These are phyloP conservation scores for Tinea trinotella DNA, from an alignment of 2,888 invertebrate species.

Conservation along the genomic window DNA sequence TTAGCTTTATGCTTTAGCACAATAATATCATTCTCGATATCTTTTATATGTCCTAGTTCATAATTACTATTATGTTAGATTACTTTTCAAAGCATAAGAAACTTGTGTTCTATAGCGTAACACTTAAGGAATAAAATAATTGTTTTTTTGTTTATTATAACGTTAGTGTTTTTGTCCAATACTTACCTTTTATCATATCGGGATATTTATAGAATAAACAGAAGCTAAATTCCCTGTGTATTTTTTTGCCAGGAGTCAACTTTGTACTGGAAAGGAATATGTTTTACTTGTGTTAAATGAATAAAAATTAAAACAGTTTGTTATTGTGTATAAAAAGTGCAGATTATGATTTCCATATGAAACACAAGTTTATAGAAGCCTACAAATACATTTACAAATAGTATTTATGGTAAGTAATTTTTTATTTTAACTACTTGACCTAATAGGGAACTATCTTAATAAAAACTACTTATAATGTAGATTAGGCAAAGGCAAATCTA, in stretches of 20 bases:
- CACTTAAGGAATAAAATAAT: neutral
- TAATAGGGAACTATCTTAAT: too few relatives aligned
- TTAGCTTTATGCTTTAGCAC: constrained; percentile 4
- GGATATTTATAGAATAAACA: constrained; percentile 13
- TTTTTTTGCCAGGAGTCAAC: neutral
- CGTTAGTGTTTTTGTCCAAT: neutral
- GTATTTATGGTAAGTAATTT: constrained; percentile 14
- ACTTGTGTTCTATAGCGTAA: neutral
- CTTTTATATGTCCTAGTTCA: neutral
- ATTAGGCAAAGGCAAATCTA: too few relatives aligned
- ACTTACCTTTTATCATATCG: neutral
- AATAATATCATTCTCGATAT: neutral
- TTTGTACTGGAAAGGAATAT: neutral
- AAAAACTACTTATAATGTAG: too few relatives aligned
- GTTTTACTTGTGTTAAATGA: neutral
- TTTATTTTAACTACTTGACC: too few relatives aligned
- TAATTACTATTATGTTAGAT: constrained; percentile 1
- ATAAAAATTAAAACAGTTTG: neutral
- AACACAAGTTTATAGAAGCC: constrained; percentile 5
- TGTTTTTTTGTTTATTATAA: neutral
- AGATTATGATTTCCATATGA: neutral
- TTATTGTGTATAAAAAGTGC: constrained; percentile 4
- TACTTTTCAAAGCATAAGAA: neutral
- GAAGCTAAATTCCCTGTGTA: neutral
- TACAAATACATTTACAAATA: constrained; percentile 13